A percentile compares a stretch with the other conserved stretches of the same genome.
Conservation (phyloP, 2,888 invertebrate species). For the Brenthis daphne region DNA sequence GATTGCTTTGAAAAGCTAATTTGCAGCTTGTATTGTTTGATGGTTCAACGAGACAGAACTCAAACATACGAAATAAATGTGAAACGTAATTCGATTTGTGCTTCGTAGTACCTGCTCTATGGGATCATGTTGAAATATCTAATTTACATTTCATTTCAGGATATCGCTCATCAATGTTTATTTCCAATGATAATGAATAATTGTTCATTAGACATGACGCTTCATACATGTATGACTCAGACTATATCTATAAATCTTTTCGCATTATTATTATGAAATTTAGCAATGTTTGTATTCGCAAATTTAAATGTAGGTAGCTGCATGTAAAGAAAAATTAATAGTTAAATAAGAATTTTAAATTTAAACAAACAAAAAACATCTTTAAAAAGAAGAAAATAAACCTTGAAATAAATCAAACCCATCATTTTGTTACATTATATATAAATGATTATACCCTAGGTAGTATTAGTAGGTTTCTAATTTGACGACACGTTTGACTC, state of each 20-base stretch:
- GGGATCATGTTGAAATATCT: slow-evolving; percentile 3
- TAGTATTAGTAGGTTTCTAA: no score
- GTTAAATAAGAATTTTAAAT: no score
- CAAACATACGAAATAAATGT: neutral
- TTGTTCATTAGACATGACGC: neutral
- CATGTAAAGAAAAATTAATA: no score
- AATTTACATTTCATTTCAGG: neutral
- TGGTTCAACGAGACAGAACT: neutral
- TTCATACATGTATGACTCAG: neutral
- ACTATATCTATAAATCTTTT: neutral
- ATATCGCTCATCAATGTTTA: neutral
- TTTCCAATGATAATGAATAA: neutral
- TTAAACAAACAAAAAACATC: no score
- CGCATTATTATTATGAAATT: no score
- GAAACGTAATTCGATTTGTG: slow-evolving; percentile 17
- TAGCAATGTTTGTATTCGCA: no score
- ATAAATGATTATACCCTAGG: no score
- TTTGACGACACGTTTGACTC: no score
- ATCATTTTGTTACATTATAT: no score
- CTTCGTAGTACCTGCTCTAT: slow-evolving; percentile 1
- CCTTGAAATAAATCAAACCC: no score
- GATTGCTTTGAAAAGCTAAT: slow-evolving; percentile 8
- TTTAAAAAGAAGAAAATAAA: no score
- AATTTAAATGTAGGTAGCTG: no score
- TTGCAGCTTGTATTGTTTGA: slow-evolving; percentile 15